Evolutionary conservation across 2,888 invertebrate species (phyloP).

Genomic region (Hydroisotoma schaefferi): DNA sequence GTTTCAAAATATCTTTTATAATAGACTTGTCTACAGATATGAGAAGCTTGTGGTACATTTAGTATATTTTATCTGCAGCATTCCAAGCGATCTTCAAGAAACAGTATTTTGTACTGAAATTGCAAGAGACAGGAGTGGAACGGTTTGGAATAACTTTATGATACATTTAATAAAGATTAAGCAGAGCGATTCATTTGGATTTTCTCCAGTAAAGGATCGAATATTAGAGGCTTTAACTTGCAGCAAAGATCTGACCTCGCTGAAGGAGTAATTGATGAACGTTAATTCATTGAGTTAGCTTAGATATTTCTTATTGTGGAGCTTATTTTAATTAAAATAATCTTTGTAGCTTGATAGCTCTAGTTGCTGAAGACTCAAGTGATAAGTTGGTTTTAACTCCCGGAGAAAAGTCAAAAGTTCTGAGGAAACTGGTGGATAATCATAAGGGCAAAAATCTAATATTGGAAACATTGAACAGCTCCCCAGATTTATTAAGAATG

Average conservation of each 20-base stretch:
- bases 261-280: no score
- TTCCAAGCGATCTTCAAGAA: conserved; percentile 14
- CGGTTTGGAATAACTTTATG: conserved; percentile 9
- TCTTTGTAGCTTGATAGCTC: no score
- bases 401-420: background rate
- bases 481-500: background rate
- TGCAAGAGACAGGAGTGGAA: background rate
- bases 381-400: no score
- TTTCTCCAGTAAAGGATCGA: background rate
- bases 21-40: no score
- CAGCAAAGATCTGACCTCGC: background rate
- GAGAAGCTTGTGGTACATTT: no score
- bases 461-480: background rate
- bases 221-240: background rate
- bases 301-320: no score
- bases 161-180: background rate
- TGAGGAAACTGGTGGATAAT: background rate
- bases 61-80: conserved; percentile 1
- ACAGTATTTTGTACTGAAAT: conserved; percentile 11
- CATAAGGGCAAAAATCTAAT: background rate
- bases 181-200: background rate
- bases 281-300: no score
- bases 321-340: no score
- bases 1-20: no score
- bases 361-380: no score